phyloP scores from a whole-genome alignment of 2,113 vertebrate genomes.

The Trachemys scripta region DNA sequence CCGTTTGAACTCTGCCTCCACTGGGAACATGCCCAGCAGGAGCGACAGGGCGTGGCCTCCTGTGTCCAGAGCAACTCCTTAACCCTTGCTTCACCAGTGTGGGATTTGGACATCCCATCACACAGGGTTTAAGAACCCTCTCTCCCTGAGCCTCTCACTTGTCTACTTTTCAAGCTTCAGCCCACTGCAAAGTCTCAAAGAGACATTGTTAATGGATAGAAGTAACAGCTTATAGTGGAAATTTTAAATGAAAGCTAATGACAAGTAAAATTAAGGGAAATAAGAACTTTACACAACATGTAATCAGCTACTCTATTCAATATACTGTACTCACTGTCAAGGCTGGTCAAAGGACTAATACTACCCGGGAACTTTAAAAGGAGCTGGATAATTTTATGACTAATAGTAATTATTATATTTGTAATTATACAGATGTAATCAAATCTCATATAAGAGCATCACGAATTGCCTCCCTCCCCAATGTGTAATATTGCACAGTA shows the following conservation, averaged over 20 bases:
- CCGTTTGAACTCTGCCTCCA: not conserved
- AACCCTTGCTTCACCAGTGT: not conserved
- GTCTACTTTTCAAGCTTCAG: not conserved
- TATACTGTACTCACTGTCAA: not conserved
- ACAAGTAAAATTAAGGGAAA: not conserved
- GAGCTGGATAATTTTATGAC: not conserved
- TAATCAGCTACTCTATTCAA: not conserved
- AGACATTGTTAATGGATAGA: not conserved
- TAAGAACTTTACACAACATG: not conserved
- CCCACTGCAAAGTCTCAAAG: not conserved
- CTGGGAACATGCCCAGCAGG: not conserved
- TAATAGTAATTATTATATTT: not conserved
- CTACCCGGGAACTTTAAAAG: not conserved
- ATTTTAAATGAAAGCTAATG: not conserved
- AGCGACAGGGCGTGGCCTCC: not conserved
- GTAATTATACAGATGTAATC: not conserved
- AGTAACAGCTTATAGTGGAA: not conserved
- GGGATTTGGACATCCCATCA: not conserved
- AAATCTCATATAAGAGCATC: not conserved
- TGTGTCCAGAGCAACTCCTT: not conserved
- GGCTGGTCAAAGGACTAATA: not conserved
- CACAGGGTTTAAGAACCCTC: not conserved
- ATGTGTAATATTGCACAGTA: not conserved
- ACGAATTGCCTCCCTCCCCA: not conserved
- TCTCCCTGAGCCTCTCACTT: not conserved